Base-by-base conservation (phyloP, 2,113 vertebrate genomes). In the Gallinago media region DNA sequence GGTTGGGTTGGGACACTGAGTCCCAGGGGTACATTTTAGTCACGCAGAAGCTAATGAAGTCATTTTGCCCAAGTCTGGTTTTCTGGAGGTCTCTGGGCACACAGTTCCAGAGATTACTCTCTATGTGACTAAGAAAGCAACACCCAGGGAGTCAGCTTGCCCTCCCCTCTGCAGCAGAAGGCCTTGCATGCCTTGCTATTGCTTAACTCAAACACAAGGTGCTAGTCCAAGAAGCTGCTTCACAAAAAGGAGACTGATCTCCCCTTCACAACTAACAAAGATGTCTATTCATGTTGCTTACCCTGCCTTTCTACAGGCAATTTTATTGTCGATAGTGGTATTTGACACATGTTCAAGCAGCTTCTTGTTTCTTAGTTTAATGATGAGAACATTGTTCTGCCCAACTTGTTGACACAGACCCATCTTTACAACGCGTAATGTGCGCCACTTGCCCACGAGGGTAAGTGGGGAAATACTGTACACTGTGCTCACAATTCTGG, bases 401-500 rank as follows among this genome's bases (percentile, higher is more conserved):
- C n/a, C 46, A 27, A 31, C 55, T 58, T 8, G 3, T 23, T 85
- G 56, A 67, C 36, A 19, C 3, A 34, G 32, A 22, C 27, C n/a
- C 38, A 56, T 2, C n/a, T 61, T 55, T 52, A 27, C 29, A 67
- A 13, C 2, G 14, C 42, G 22, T 4, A 44, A 15, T 5, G 6
- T 44, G 49, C 77, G 44, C 13, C 16, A 19, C 26, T 36, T 61
- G 23, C 17, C 26, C 68, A 52, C 19, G 13, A 50, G 34, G 18
- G 27, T 44, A 62, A 63, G 52, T 36, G 67, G 54, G 20, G 38
- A 76, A 76, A 89, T 20, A 32, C 76, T 40, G 15, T 10, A 66
- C 0, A 0, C 19, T 52, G 25, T 26, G 49, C 27, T 73, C 5
- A 1, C 26, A 70, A 8, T 9, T 61, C 34, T 44, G 59, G 16